phyloP scores from a whole-genome alignment of 2,113 vertebrate species.

The Sylvietta virens region DNA sequence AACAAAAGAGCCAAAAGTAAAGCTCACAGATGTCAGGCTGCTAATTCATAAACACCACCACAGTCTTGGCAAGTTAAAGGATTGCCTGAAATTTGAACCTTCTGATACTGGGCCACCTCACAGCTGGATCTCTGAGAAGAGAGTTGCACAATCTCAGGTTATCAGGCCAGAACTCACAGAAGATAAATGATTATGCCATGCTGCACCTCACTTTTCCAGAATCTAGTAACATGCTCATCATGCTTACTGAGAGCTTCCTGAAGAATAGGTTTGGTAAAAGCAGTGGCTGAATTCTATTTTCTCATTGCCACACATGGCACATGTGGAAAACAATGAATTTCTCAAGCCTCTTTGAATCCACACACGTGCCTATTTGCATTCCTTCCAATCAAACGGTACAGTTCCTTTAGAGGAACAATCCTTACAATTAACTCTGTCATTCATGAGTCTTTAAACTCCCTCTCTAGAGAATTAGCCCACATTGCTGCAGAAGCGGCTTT shows the following conservation, averaged over 20 bases:
- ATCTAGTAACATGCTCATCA: not conserved
- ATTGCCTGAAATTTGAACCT: not conserved
- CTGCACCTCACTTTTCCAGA: not conserved
- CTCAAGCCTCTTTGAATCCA: not conserved
- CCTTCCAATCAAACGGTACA: not conserved
- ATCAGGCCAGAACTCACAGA: not conserved
- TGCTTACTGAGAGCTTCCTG: not conserved
- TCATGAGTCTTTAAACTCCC: not conserved
- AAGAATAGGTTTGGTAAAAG: not conserved
- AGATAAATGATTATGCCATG: not conserved
- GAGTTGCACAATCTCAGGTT: not conserved
- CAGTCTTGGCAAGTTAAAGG: not conserved
- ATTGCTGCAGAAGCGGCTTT: not conserved
- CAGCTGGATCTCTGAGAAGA: not conserved
- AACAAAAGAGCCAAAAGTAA: not conserved
- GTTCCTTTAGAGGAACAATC: not conserved
- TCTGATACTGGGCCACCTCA: not conserved
- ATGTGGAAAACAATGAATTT: not conserved
- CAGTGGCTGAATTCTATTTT: not conserved
- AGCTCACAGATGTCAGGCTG: not conserved
- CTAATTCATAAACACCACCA: not conserved
- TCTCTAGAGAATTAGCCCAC: not conserved
- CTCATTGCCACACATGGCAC: rapidly evolving
- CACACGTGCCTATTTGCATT: not conserved
- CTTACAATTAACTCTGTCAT: not conserved